Evolutionary conservation across 1,140 invertebrate species (phyloP).

Genomic region (Saccostrea cuccullata): DNA sequence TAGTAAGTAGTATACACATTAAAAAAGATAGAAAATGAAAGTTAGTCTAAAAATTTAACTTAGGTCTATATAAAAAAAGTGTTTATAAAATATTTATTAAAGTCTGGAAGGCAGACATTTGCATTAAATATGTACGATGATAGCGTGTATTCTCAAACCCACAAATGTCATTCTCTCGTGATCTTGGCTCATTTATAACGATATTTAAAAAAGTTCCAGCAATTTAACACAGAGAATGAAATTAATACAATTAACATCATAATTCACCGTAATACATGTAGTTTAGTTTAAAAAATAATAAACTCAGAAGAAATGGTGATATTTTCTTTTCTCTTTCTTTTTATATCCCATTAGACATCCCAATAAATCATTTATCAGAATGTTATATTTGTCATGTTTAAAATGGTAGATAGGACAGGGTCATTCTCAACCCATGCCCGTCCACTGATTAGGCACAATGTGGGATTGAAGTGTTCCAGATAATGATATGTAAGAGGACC

Average conservation of each 20-base stretch:
- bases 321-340: slow-evolving; percentile 23
- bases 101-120: background rate
- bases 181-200: background rate
- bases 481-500: background rate
- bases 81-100: too few species aligned
- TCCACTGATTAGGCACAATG: background rate
- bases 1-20: too few species aligned
- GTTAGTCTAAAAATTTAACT: too few species aligned
- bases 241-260: slow-evolving; percentile 32
- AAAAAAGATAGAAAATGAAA: too few species aligned
- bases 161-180: slow-evolving; percentile 18
- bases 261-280: slow-evolving; percentile 33
- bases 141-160: background rate
- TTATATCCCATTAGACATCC: background rate
- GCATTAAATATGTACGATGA: background rate
- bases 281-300: background rate
- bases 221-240: slow-evolving; percentile 27
- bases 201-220: slow-evolving; percentile 24
- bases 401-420: background rate
- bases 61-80: too few species aligned
- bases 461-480: background rate
- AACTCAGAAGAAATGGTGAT: background rate
- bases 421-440: background rate
- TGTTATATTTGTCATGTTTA: background rate
- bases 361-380: slow-evolving; percentile 20